phyloP scores from a whole-genome alignment of 2,797 vertebrate species.

The Muraenolepis orangiensis region DNA sequence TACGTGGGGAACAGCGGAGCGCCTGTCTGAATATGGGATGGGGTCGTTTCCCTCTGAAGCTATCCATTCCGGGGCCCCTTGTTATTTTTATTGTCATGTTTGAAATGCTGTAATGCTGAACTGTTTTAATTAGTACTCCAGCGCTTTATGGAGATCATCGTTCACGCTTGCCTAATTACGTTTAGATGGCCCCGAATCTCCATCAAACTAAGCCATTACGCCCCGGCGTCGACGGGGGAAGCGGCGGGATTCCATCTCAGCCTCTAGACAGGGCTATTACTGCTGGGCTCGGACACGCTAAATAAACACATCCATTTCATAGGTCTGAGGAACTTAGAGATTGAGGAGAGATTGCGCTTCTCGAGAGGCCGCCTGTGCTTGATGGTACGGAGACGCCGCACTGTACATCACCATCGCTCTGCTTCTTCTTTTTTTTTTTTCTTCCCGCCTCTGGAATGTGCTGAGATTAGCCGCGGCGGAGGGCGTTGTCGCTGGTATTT shows the following conservation, averaged over 20 bases:
- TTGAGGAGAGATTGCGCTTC: conserved; percentile 61
- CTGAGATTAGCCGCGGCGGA: not conserved
- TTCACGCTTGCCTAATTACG: conserved; percentile 75
- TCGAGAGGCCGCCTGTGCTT: conserved; percentile 60
- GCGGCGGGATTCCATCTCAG: conserved; percentile 70
- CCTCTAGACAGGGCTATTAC: conserved; percentile 71
- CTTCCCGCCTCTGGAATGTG: not conserved
- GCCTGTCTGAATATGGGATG: conserved; percentile 53
- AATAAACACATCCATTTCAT: conserved; percentile 75
- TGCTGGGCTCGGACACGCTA: conserved; percentile 70
- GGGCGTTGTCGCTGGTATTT: not conserved
- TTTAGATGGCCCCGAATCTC: conserved; percentile 73
- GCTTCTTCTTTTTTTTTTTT: conserved; percentile 36
- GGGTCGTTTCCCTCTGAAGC: conserved; percentile 42
- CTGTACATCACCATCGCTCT: conserved; percentile 39
- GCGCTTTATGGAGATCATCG: conserved; percentile 75
- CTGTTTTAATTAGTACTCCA: conserved; percentile 77
- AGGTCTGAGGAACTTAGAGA: conserved; percentile 70
- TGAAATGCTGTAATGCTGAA: conserved; percentile 71
- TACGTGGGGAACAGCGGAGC: conserved; percentile 34
- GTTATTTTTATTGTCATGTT: conserved; percentile 74
- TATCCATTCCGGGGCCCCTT: conserved; percentile 67
- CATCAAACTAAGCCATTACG: conserved; percentile 76
- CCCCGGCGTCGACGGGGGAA: conserved; percentile 64
- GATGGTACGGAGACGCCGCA: conserved; percentile 49